These are phyloP conservation scores for Volucella inflata DNA, from an alignment of 2,888 invertebrate genomes.

Conservation along the genomic window DNA sequence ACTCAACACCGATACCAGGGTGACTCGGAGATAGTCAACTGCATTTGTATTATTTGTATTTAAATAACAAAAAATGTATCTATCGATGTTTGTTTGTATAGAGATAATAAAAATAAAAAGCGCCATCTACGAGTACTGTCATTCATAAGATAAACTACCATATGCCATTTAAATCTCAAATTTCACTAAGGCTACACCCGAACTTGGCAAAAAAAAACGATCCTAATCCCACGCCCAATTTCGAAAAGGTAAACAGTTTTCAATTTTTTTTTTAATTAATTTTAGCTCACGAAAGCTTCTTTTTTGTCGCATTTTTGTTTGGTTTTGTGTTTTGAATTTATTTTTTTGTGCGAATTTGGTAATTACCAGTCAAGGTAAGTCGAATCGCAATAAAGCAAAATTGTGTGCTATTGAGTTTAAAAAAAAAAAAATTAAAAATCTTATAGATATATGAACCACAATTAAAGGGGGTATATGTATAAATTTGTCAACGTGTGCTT, in stretches of 20 bases:
- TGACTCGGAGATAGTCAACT: not conserved
- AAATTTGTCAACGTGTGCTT: not conserved
- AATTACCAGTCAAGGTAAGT: slow-evolving; percentile 21
- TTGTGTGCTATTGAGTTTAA: not conserved
- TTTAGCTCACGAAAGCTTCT: slow-evolving; percentile 14
- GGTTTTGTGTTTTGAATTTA: not conserved
- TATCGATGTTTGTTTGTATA: not conserved
- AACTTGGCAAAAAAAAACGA: not conserved
- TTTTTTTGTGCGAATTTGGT: slow-evolving; percentile 3
- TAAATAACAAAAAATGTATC: not conserved
- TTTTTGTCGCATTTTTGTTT: no score
- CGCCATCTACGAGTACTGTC: not conserved
- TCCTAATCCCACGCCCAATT: slow-evolving; percentile 8
- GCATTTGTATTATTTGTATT: slow-evolving; percentile 12
- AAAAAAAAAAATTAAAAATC: not conserved
- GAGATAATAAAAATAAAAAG: not conserved
- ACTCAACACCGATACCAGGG: not conserved
- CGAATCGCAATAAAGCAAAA: not conserved
- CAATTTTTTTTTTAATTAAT: slow-evolving; percentile 3
- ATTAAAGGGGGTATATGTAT: no score
- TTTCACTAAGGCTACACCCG: not conserved
- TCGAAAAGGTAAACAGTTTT: slow-evolving; percentile 13
- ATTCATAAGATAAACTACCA: not conserved
- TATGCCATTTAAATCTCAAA: slow-evolving; percentile 2
- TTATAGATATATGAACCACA: not conserved